phyloP scores from a whole-genome alignment of 2,888 invertebrate species.

The Syrphus vitripennis region DNA sequence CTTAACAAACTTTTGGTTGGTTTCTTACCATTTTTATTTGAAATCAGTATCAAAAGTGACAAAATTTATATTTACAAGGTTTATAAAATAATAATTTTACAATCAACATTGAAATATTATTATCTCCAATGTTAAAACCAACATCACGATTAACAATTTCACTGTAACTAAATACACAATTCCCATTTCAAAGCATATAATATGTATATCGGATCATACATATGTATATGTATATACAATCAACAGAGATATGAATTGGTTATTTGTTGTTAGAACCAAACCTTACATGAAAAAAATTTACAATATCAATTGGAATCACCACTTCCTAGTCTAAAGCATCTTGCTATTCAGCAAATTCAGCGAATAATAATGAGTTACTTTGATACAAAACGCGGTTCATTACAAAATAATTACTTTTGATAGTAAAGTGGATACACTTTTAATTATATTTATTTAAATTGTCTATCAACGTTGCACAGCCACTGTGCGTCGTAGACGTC shows the following conservation, averaged over 20 bases:
- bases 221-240: not conserved
- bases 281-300: constrained; percentile 11
- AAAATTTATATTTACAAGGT: not conserved
- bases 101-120: not conserved
- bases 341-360: constrained; percentile 4
- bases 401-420: constrained; percentile 23
- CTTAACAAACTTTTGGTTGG: no score
- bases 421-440: not conserved
- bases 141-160: not conserved
- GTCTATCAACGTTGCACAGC: not conserved
- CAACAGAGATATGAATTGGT: not conserved
- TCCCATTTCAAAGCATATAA: not conserved
- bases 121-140: not conserved
- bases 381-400: constrained; percentile 7
- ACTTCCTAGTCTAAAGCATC: constrained; percentile 48
- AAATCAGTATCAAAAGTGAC: not conserved
- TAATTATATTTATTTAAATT: constrained; percentile 28
- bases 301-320: constrained; percentile 18
- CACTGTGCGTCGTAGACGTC: not conserved
- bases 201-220: not conserved
- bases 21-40: not conserved
- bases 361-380: not conserved
- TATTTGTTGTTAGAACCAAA: constrained; percentile 10
- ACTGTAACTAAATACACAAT: not conserved
- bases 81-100: not conserved